Evolutionary conservation across 2,113 vertebrate species (phyloP).

Genomic region (Excalfactoria chinensis): DNA sequence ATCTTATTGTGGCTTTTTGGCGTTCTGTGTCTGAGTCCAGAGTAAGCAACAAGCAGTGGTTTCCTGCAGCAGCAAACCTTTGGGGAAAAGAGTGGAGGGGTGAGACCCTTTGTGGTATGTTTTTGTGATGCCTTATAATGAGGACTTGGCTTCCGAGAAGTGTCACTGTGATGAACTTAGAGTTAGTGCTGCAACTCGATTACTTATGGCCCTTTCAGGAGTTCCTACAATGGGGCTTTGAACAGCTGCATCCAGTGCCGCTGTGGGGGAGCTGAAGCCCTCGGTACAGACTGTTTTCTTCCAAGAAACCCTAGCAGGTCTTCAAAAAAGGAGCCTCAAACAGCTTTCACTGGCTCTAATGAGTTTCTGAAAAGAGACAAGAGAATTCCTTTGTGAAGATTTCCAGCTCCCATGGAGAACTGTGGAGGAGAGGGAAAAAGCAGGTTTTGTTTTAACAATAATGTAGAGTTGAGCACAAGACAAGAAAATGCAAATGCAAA

Average conservation of each 20-base stretch:
- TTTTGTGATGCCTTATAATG: neutral
- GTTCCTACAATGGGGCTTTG: constrained; percentile 41
- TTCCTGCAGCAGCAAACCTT: neutral
- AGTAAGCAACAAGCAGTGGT: fast-evolving
- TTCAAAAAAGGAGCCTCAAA: constrained; percentile 50
- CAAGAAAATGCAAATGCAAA: constrained; percentile 35
- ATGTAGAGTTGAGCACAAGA: constrained; percentile 54
- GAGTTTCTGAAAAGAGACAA: constrained; percentile 63
- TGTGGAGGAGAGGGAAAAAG: constrained; percentile 35
- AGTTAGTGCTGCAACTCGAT: neutral
- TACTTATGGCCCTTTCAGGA: constrained; percentile 31
- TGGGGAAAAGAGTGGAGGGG: neutral
- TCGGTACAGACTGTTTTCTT: constrained; percentile 64
- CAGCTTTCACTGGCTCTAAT: constrained; percentile 32
- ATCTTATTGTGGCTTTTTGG: neutral
- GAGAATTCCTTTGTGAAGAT: constrained; percentile 48
- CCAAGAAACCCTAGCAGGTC: constrained; percentile 58
- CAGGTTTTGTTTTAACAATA: constrained; percentile 59
- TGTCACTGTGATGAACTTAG: neutral
- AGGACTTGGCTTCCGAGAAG: neutral
- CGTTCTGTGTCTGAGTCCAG: neutral
- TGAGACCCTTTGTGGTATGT: neutral
- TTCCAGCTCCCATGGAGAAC: constrained; percentile 64
- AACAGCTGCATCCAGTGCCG: constrained; percentile 18
- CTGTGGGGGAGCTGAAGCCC: constrained; percentile 19